Evolutionary conservation across 2,888 invertebrate species (phyloP), one percentile per base, ranked within the genome.

Genomic region (Mechanitis mazaeus): DNA sequence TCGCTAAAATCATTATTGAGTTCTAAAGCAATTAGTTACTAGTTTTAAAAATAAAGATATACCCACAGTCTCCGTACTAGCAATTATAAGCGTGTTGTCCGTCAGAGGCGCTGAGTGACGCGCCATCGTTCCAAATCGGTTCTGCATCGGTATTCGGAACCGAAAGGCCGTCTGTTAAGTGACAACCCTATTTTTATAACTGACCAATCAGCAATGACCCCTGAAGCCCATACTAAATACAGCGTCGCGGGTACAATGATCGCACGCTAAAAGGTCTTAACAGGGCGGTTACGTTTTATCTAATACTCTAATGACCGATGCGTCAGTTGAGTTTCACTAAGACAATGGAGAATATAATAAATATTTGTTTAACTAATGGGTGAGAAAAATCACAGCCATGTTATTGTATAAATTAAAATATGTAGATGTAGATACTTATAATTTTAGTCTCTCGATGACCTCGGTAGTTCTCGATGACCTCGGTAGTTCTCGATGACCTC

Each of bases 101-200:
- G 64, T 66, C 73, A 69, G 66, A 72, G 79, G 75, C 69, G 79
- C 70, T 71, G 86, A 87, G 81, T 83, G 86, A 86, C 83, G 79
- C 69, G 76, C 71, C 76, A 75, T 70, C 80, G 85, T 71, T 78
- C 84, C 80, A 84, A 83, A 83, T 84, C 81, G 79, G 76, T 77
- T 75, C 72, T 76, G 79, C 80, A 80, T 79, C 76, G 84, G 86
- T 77, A 86, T 86, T 85, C 85, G 81, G 84, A 84, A 83, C 84
- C 80, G 73, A 81, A 80, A 76, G 76, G 74, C 72, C 73, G 72
- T 65, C 75, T 75, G 84, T 74, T 83, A 85, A 85, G 81, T 83
- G 86, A 86, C 85, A 81, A 73, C 77, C 80, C 85, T 86, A 87
- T 87, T 85, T 83, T 83, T 87, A 86, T 63, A 69, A 67, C 58